These are phyloP conservation scores for Melipona beecheii DNA, from an alignment of 2,888 invertebrate species.

Conservation along the genomic window DNA sequence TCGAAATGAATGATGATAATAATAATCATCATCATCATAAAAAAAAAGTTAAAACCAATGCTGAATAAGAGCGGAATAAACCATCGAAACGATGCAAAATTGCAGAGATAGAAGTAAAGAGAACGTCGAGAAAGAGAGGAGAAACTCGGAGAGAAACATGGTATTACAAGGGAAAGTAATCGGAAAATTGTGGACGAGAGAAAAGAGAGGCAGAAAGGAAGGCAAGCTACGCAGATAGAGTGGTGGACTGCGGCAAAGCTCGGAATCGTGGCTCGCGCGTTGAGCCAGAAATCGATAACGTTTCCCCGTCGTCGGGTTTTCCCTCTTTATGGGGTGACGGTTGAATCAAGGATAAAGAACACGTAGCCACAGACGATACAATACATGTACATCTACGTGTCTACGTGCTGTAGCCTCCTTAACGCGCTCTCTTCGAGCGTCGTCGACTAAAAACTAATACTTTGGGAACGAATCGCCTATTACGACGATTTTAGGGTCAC, in stretches of 20 bases:
- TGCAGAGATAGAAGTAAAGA: not conserved
- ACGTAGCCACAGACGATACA: not conserved
- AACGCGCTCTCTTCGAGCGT: not conserved
- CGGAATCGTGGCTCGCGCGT: slow-evolving; percentile 38
- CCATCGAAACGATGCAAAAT: too few species aligned
- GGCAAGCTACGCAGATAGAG: not conserved
- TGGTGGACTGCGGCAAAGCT: not conserved
- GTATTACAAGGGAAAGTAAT: not conserved
- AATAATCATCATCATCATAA: too few species aligned
- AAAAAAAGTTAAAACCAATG: too few species aligned
- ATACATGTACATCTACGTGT: too few species aligned
- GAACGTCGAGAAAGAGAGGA: not conserved
- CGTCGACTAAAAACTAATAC: not conserved
- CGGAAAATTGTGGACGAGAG: not conserved
- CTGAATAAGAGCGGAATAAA: too few species aligned
- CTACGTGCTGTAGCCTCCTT: not conserved
- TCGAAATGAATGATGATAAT: too few species aligned
- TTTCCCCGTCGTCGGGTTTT: slow-evolving; percentile 32
- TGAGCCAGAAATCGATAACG: slow-evolving; percentile 65
- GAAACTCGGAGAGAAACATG: not conserved
- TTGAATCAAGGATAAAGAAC: slow-evolving; percentile 36
- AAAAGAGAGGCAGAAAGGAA: not conserved
- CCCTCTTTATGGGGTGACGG: slow-evolving; percentile 23
- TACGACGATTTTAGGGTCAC: not conserved
- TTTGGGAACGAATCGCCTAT: not conserved